Conservation (phyloP, 2,888 invertebrate species). For the Cheilosia grossa region DNA sequence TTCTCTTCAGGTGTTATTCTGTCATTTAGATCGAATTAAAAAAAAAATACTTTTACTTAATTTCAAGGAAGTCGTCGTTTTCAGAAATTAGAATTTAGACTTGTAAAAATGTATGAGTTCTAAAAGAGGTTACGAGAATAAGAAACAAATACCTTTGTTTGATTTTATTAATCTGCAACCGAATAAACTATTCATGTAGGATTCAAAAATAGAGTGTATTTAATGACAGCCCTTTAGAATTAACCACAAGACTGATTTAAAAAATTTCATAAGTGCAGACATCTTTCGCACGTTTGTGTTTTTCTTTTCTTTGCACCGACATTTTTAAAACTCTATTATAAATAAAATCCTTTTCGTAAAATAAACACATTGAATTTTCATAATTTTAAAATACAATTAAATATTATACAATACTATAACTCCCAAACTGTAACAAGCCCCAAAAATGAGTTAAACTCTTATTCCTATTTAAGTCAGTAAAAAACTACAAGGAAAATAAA, state of each 20-base stretch:
- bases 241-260: slow-evolving; percentile 29
- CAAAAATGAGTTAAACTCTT: slow-evolving; percentile 16
- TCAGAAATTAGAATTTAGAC: too few species aligned
- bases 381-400: neutral
- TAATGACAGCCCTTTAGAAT: neutral
- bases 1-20: too few species aligned
- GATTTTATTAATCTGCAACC: too few species aligned
- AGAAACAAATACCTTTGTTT: too few species aligned
- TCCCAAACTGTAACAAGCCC: neutral
- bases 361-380: neutral
- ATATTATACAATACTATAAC: neutral
- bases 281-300: neutral
- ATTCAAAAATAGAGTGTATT: neutral
- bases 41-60: too few species aligned
- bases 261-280: slow-evolving; percentile 5
- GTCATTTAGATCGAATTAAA: too few species aligned
- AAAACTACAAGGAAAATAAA: slow-evolving; percentile 31
- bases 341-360: too few species aligned
- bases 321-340: too few species aligned
- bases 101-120: too few species aligned
- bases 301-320: neutral
- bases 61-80: too few species aligned
- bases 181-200: too few species aligned
- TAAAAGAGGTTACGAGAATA: too few species aligned
- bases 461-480: slow-evolving; percentile 27